These are phyloP conservation scores for Diadema setosum DNA, from an alignment of 35 echinoderm and acorn worm genomes.

Conservation along the genomic window DNA sequence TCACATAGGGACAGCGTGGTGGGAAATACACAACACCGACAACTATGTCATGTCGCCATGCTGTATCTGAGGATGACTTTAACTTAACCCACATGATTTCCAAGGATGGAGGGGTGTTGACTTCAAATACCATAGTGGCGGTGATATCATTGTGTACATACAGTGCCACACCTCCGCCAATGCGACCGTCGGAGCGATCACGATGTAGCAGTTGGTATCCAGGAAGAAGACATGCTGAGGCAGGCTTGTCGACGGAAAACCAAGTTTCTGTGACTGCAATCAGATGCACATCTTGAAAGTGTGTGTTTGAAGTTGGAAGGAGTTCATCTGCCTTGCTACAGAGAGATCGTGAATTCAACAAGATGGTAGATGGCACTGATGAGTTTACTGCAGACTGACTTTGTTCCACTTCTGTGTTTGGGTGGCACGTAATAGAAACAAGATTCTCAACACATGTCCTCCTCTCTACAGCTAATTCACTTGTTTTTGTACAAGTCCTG, in stretches of 20 bases:
- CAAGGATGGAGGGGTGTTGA: neutral
- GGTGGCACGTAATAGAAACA: too few relatives aligned
- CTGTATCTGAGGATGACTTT: neutral
- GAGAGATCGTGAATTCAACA: neutral
- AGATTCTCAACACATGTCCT: too few relatives aligned
- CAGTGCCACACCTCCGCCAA: neutral
- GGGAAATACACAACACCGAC: neutral
- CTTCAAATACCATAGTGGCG: neutral
- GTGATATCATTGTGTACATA: neutral
- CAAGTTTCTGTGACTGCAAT: constrained; percentile 10
- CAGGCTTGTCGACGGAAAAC: neutral
- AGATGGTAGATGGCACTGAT: neutral
- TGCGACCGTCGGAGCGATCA: neutral
- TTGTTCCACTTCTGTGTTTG: too few relatives aligned
- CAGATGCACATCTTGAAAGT: neutral
- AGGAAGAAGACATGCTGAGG: neutral
- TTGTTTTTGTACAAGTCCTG: too few relatives aligned
- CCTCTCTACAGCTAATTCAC: too few relatives aligned
- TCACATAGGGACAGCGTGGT: neutral
- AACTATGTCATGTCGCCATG: neutral
- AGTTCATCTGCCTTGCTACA: neutral
- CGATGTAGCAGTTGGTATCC: neutral
- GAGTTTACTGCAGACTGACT: too few relatives aligned
- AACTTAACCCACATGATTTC: neutral
- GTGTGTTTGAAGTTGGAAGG: neutral